Conservation (phyloP, 2,888 invertebrate species). For the Parnassius orleans region DNA sequence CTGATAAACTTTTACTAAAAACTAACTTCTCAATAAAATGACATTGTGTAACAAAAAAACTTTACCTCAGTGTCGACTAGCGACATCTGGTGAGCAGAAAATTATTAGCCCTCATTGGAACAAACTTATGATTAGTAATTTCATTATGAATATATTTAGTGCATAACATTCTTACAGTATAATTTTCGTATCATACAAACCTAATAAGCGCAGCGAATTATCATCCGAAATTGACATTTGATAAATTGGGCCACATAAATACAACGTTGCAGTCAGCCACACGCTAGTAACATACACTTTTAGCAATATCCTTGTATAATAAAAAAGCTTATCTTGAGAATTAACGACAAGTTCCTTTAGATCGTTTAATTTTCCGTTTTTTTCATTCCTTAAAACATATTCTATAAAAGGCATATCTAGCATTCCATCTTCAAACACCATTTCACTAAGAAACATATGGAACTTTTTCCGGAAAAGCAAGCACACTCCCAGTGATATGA, state of each 20-base stretch:
- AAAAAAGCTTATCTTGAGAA: slow-evolving; percentile 52
- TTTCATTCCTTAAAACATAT: slow-evolving; percentile 37
- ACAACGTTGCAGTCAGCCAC: slow-evolving; percentile 54
- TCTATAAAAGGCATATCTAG: slow-evolving; percentile 57
- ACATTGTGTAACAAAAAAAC: no score
- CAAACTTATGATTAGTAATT: no score
- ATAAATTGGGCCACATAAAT: slow-evolving; percentile 60
- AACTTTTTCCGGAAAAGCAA: slow-evolving; percentile 55
- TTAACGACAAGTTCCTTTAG: slow-evolving; percentile 49
- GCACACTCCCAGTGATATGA: slow-evolving; percentile 58
- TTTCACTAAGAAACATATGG: slow-evolving; percentile 53
- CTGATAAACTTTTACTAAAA: no score
- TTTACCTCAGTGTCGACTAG: no score
- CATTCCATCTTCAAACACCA: slow-evolving; percentile 56
- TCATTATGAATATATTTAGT: no score
- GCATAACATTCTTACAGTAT: neutral
- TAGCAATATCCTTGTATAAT: slow-evolving; percentile 49
- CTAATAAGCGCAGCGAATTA: slow-evolving; percentile 54
- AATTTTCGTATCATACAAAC: slow-evolving; percentile 39
- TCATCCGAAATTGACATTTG: slow-evolving; percentile 52
- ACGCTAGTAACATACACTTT: slow-evolving; percentile 53
- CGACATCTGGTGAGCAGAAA: no score
- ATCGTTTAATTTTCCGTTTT: slow-evolving; percentile 43
- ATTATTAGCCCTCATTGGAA: no score
- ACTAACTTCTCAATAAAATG: no score